Evolutionary conservation across 2,113 vertebrate species (phyloP).

Genomic region (Dicaeum eximium): DNA sequence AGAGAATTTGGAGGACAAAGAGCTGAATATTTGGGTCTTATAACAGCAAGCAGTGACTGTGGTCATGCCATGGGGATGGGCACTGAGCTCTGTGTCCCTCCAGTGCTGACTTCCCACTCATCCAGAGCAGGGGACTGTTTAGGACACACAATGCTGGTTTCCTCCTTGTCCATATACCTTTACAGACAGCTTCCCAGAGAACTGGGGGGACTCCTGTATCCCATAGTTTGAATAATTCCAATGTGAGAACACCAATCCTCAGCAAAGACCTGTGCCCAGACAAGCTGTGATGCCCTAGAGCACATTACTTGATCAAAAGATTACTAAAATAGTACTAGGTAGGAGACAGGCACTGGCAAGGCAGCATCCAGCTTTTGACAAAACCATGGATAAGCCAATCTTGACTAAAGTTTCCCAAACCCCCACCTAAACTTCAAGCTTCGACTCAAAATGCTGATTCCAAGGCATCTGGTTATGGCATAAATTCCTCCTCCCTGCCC

Average conservation of each 20-base stretch:
- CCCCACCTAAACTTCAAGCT: not conserved
- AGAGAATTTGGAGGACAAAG: not conserved
- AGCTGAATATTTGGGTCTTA: not conserved
- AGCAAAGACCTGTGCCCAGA: not conserved
- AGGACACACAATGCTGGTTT: not conserved
- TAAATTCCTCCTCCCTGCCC: not conserved
- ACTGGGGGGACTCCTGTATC: not conserved
- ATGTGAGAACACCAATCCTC: not conserved
- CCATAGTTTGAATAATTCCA: not conserved
- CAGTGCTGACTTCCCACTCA: not conserved
- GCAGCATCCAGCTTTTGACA: not conserved
- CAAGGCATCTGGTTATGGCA: not conserved
- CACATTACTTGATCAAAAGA: not conserved
- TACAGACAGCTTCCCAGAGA: not conserved
- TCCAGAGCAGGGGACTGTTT: not conserved
- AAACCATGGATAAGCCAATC: not conserved
- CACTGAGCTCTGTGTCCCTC: not conserved
- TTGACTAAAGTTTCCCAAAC: not conserved
- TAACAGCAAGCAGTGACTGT: not conserved
- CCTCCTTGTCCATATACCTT: not conserved
- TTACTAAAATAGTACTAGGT: not conserved
- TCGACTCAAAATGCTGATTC: not conserved
- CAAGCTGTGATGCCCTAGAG: not conserved
- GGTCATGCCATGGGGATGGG: not conserved
- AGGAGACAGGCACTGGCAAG: not conserved